Evolutionary conservation across 2,888 invertebrate species (phyloP), one percentile per base, ranked within the genome.

Genomic region (Sphinx pinastri): DNA sequence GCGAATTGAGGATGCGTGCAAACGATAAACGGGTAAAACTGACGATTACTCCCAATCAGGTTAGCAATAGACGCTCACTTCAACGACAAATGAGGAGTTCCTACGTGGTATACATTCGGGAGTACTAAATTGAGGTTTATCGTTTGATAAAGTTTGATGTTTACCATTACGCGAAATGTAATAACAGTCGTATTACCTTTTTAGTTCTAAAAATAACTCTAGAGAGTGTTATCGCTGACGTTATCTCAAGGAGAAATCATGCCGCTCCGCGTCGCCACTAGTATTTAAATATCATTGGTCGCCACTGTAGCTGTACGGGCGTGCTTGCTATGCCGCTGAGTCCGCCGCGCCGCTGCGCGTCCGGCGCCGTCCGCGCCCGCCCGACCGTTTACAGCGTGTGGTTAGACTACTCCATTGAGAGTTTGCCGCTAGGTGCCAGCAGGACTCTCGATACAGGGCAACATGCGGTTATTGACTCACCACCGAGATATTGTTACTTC

Each of bases 171-270:
- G 77, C 78, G 77, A 81, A 84, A 84, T 82, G 76, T 81, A 85
- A 89, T 87, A 86, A 84, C 85, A 86, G 86, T 84, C 83, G 82
- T 77, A 84, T 87, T 89, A 91, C 89, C 87, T 91, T 92, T 91
- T 92, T 91, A 89, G 81, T 87, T 90, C 91, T 93, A 92, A 89
- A 91, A 90, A 91, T 93, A 93, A 81, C 80, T 76, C 73, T 76
- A 80, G 84, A 83, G 85, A 88, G 85, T 87, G 91, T 91, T 93
- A 93, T 93, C 93, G 84, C 84, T 81, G 83, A 84, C 88, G 90
- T 91, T 94, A 93, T 94, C 92, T 92, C 89, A 90, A 89, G 89
- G 90, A 89, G 87, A 92, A 88, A 90, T 89, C 87, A 77, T 79
- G 78, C 74, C 75, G 72, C 73, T 73, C 72, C 71, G 79, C 75